These are phyloP conservation scores for Myiotriccus ornatus DNA, from an alignment of 2,797 vertebrate species.

Conservation along the genomic window DNA sequence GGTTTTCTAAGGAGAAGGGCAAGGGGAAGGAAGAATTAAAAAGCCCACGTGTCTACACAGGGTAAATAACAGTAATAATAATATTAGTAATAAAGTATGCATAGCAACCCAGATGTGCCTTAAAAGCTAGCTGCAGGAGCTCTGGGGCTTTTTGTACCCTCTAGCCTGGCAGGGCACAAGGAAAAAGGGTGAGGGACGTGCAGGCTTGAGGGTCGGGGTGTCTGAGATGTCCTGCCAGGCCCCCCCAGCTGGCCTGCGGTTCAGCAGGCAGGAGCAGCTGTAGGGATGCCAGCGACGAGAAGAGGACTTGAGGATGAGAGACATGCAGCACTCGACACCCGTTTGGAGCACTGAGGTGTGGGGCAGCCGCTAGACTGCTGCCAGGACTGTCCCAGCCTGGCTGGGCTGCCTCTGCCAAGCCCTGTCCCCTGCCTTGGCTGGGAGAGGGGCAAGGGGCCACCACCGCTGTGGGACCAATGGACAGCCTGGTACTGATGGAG, in stretches of 20 bases:
- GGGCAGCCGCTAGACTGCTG: background rate
- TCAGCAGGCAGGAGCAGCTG: background rate
- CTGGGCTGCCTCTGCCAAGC: background rate
- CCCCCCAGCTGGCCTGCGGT: background rate
- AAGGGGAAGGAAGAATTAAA: background rate
- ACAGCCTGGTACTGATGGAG: background rate
- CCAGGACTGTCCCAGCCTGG: background rate
- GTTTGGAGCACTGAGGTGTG: background rate
- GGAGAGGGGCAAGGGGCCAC: background rate
- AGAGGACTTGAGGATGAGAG: background rate
- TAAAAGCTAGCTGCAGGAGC: slow-evolving; percentile 61
- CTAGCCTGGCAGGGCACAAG: background rate
- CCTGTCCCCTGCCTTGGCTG: background rate
- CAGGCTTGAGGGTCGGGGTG: background rate
- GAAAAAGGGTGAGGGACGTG: background rate
- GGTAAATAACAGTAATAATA: slow-evolving; percentile 49
- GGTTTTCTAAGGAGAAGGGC: slow-evolving; percentile 5
- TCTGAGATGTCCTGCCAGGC: background rate
- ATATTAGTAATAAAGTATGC: slow-evolving; percentile 28
- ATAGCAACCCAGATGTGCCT: slow-evolving; percentile 71
- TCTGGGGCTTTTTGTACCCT: background rate
- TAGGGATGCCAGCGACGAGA: background rate
- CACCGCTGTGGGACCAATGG: background rate
- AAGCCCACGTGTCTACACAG: slow-evolving; percentile 65
- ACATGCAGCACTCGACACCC: background rate